These are phyloP conservation scores for Itoplectis maculator DNA, from an alignment of 2,888 invertebrate genomes.

Conservation along the genomic window DNA sequence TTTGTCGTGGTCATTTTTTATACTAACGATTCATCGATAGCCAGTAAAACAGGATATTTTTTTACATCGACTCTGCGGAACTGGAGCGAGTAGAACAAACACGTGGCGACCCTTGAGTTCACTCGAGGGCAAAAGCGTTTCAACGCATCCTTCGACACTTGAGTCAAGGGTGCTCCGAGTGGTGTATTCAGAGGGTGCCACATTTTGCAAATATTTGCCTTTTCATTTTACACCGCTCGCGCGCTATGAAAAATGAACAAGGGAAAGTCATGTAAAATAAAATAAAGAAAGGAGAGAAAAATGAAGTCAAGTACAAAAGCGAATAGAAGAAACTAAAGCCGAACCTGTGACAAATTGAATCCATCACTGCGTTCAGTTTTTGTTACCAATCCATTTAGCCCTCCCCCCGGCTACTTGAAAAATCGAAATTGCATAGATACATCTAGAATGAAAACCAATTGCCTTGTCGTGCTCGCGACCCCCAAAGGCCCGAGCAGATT, in stretches of 20 bases:
- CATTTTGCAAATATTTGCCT: too few relatives aligned
- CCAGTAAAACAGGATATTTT: neutral
- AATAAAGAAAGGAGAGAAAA: too few relatives aligned
- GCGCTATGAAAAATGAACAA: neutral
- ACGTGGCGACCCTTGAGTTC: neutral
- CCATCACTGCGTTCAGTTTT: neutral
- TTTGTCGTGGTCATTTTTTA: too few relatives aligned
- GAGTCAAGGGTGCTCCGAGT: neutral
- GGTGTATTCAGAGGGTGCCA: neutral
- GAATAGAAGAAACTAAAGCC: too few relatives aligned
- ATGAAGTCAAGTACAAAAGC: too few relatives aligned
- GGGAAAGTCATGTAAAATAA: neutral
- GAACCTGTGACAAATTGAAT: too few relatives aligned
- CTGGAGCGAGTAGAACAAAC: neutral
- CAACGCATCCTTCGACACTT: neutral
- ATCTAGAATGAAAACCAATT: conserved; percentile 25
- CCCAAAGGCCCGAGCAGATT: conserved; percentile 10
- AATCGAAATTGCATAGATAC: neutral
- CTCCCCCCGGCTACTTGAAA: neutral
- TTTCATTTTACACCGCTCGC: neutral
- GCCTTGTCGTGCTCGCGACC: neutral
- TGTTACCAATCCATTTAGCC: neutral
- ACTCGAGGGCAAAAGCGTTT: conserved; percentile 7
- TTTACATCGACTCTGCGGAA: neutral
- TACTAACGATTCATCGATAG: neutral